Percentiles rank a stretch among this genome's conserved stretches.
These are phyloP conservation scores for Balaeniceps rex DNA, from an alignment of 2,113 vertebrate genomes.

Conservation along the genomic window DNA sequence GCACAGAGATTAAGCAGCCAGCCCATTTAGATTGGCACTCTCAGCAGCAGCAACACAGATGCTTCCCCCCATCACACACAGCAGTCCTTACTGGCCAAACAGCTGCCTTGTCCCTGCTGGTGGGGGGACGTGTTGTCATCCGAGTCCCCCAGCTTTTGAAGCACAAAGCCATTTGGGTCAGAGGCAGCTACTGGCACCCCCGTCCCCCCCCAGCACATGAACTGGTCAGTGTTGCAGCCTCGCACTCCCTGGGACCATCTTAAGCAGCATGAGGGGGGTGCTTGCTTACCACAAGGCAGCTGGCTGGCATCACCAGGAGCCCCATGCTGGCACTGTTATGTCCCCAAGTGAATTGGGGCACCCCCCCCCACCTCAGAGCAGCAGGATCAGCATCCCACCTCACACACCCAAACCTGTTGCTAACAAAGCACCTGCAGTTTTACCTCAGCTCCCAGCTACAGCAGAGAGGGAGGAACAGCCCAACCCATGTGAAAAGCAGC, in stretches of 20 bases:
- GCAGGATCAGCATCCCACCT: not conserved
- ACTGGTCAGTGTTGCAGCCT: not conserved
- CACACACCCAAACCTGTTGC: not conserved
- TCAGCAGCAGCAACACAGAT: not conserved
- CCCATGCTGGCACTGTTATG: not conserved
- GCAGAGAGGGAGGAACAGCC: not conserved
- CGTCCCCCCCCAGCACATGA: fast-evolving
- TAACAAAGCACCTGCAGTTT: not conserved
- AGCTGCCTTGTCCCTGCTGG: not conserved
- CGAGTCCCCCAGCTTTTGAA: not conserved
- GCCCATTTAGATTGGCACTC: fast-evolving
- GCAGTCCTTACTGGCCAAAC: not conserved
- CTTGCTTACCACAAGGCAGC: not conserved
- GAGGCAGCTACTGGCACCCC: not conserved
- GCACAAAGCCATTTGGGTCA: not conserved
- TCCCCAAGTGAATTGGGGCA: not conserved
- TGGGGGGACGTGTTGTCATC: fast-evolving
- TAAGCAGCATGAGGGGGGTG: fast-evolving
- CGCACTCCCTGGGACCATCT: not conserved
- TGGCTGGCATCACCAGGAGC: not conserved
- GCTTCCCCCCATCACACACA: too few species aligned
- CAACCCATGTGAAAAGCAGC: not conserved
- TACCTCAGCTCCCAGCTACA: not conserved
- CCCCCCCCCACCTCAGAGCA: not conserved
- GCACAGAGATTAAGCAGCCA: not conserved